Conservation (phyloP, 1,140 invertebrate species). For the Ephestia elutella region DNA sequence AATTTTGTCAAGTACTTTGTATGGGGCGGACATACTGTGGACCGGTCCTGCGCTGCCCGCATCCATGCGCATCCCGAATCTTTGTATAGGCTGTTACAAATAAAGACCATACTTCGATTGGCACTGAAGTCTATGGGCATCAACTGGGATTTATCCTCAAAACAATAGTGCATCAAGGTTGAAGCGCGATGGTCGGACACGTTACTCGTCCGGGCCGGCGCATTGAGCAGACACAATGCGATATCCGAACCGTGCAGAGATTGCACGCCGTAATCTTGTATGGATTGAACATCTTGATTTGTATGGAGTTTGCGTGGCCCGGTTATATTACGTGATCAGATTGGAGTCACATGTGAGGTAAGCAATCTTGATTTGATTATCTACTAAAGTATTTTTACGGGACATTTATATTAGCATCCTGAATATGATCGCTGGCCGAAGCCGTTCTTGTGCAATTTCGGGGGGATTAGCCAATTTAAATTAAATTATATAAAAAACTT, state of each 20-base stretch:
- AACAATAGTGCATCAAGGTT: not conserved
- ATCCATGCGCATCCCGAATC: no score
- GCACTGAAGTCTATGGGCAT: not conserved
- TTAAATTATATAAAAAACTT: no score
- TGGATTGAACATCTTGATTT: not conserved
- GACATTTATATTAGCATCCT: no score
- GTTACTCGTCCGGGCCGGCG: not conserved
- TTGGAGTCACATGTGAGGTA: not conserved
- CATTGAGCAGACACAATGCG: not conserved
- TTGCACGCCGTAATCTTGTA: slow-evolving; percentile 1
- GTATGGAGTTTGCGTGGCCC: not conserved
- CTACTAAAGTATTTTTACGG: not conserved
- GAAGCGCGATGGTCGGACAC: not conserved
- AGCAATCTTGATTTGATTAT: not conserved
- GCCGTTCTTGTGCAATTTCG: no score
- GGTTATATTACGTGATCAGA: not conserved
- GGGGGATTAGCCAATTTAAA: no score
- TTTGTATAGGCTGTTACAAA: no score
- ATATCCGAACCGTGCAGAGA: not conserved
- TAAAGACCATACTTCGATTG: not conserved
- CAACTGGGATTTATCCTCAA: not conserved
- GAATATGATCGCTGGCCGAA: no score
- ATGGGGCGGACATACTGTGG: no score
- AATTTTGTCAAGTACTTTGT: no score
- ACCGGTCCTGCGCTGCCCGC: no score